Evolutionary conservation across 2,888 invertebrate genomes (phyloP).

Genomic region (Chironomus tentans): DNA sequence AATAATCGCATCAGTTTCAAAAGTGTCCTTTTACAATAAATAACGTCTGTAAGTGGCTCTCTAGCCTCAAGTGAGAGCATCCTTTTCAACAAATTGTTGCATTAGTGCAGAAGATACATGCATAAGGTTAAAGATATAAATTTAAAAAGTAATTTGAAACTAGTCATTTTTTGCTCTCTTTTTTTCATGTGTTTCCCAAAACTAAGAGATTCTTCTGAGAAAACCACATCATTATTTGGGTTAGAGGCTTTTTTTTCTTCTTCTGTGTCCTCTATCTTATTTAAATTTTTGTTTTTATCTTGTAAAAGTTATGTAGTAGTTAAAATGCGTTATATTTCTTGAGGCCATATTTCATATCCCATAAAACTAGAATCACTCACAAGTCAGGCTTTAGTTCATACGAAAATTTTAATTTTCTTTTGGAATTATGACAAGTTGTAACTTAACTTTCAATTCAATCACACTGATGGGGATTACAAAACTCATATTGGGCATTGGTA

Average conservation of each 20-base stretch:
- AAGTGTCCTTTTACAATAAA: slow-evolving; percentile 25
- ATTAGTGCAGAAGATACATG: not conserved
- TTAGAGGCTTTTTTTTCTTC: not conserved
- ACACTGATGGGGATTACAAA: too few species aligned
- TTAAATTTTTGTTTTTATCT: not conserved
- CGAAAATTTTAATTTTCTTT: too few species aligned
- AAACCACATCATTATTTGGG: slow-evolving; percentile 22
- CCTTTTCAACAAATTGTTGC: slow-evolving; percentile 23
- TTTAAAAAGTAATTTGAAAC: not conserved
- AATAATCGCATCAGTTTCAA: slow-evolving; percentile 7
- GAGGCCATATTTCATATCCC: too few species aligned
- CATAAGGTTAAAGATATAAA: not conserved
- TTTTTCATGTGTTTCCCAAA: not conserved
- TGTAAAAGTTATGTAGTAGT: not conserved
- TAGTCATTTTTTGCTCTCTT: not conserved
- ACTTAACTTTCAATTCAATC: too few species aligned
- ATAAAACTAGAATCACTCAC: not conserved
- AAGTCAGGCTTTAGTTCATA: too few species aligned
- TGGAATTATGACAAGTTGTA: too few species aligned
- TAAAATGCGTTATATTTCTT: not conserved
- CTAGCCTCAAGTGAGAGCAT: not conserved
- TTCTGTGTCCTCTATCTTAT: not conserved
- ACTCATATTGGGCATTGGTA: too few species aligned
- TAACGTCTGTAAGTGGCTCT: slow-evolving; percentile 4
- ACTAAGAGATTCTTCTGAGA: not conserved